phyloP scores from a whole-genome alignment of 1,140 invertebrate genomes.

The Sminthurides bifidus region DNA sequence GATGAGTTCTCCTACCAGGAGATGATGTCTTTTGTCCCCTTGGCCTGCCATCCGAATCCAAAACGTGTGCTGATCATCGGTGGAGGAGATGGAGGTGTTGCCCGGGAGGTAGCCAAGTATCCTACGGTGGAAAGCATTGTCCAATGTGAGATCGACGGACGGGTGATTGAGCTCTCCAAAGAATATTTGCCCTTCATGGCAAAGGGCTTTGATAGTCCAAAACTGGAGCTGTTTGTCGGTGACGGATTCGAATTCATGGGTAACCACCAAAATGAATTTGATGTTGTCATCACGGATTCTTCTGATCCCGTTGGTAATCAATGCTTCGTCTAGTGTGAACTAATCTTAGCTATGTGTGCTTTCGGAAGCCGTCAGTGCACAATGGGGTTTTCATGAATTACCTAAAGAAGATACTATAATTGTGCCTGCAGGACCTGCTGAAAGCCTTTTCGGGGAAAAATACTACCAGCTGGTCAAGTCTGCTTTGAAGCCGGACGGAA shows the following conservation, averaged over 20 bases:
- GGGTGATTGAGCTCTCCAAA: constrained; percentile 84
- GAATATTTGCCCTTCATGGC: constrained; percentile 84
- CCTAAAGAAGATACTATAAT: neutral
- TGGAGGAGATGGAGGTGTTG: constrained; percentile 86
- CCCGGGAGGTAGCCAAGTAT: constrained; percentile 89
- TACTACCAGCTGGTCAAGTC: constrained; percentile 79
- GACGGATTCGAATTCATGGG: constrained; percentile 95
- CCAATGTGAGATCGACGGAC: constrained; percentile 89
- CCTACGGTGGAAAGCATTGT: constrained; percentile 71
- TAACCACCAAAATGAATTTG: constrained; percentile 71
- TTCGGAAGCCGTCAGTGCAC: neutral
- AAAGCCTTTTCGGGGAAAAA: constrained; percentile 55
- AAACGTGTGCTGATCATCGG: constrained; percentile 85
- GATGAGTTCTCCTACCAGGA: constrained; percentile 99
- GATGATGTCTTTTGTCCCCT: constrained; percentile 89
- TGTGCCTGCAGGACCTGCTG: constrained; percentile 45
- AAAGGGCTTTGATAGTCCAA: constrained; percentile 66
- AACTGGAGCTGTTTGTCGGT: constrained; percentile 70
- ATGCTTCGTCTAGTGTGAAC: neutral
- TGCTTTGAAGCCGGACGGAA: constrained; percentile 69
- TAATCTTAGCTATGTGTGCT: neutral
- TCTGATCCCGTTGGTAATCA: constrained; percentile 77
- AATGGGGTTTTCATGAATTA: neutral
- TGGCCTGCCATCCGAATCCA: constrained; percentile 82
- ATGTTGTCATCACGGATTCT: constrained; percentile 97